A percentile compares a stretch with the other conserved stretches of the same genome.
These are phyloP conservation scores for Theristus sp. DNA, from an alignment of 2,888 invertebrate species.

Conservation along the genomic window DNA sequence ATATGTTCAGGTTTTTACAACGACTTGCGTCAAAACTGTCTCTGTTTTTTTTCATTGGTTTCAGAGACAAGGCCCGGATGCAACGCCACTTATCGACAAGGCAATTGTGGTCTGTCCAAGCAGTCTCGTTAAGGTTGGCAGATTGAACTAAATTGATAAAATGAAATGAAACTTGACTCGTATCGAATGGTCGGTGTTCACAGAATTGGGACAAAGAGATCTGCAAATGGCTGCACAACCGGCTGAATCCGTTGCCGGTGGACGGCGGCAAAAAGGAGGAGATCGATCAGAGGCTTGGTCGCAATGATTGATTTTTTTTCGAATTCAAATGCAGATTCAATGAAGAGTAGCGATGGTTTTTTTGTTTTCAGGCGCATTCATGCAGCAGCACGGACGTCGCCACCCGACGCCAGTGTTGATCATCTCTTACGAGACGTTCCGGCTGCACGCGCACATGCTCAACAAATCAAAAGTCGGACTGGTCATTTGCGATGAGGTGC, in stretches of 20 bases:
- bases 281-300: constrained; percentile 44
- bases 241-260: constrained; percentile 55
- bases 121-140: constrained; percentile 62
- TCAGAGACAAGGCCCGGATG: constrained; percentile 67
- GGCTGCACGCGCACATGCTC: constrained; percentile 70
- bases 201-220: constrained; percentile 96
- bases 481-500: constrained; percentile 82
- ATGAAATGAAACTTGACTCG: neutral
- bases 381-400: constrained; percentile 45
- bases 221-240: constrained; percentile 71
- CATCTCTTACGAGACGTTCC: constrained; percentile 94
- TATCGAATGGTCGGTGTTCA: neutral
- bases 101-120: constrained; percentile 89
- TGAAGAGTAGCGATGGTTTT: too few species aligned
- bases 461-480: constrained; percentile 78
- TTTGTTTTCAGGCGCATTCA: constrained; percentile 49
- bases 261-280: constrained; percentile 63
- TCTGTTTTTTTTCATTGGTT: too few species aligned
- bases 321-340: constrained; percentile 37
- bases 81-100: constrained; percentile 70
- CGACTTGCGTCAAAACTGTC: too few species aligned
- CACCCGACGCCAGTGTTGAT: constrained; percentile 78
- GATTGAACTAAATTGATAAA: neutral
- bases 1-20: too few species aligned
- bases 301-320: neutral